phyloP scores from a whole-genome alignment of 1,140 invertebrate species.

The Hestina assimilis region DNA sequence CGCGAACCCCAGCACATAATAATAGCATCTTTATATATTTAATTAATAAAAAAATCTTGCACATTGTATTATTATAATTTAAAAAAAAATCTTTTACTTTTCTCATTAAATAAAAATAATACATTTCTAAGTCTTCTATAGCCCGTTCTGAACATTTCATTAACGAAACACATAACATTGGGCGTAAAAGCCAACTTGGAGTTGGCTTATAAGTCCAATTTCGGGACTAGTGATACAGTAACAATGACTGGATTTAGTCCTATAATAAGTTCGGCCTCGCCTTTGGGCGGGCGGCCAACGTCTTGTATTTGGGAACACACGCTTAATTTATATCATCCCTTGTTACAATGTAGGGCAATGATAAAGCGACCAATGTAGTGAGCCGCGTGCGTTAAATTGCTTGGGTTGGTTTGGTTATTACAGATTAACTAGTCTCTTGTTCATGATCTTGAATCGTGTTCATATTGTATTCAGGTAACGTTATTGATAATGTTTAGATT shows the following conservation, averaged over 20 bases:
- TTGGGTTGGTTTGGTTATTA: conserved; percentile 14
- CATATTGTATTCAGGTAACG: not conserved
- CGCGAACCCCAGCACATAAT: no score
- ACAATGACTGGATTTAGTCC: conserved; percentile 9
- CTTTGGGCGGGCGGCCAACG: conserved; percentile 58
- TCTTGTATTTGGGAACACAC: conserved; percentile 59
- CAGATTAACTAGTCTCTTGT: conserved; percentile 20
- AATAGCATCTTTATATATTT: no score
- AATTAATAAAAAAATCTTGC: no score
- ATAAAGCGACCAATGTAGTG: conserved; percentile 19
- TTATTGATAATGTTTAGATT: no score
- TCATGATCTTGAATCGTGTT: conserved; percentile 5
- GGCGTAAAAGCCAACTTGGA: not conserved
- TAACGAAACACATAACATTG: not conserved
- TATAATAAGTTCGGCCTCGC: conserved; percentile 40
- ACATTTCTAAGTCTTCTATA: no score
- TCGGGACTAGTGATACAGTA: not conserved
- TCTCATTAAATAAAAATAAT: no score
- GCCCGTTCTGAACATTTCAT: no score
- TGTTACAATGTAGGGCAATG: conserved; percentile 42
- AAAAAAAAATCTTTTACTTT: no score
- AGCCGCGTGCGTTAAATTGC: conserved; percentile 23
- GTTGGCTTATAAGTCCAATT: not conserved
- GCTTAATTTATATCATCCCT: conserved; percentile 56
- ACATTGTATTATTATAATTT: no score